Evolutionary conservation across 2,797 vertebrate genomes (phyloP).

Genomic region (Enteromius trimaculatus): DNA sequence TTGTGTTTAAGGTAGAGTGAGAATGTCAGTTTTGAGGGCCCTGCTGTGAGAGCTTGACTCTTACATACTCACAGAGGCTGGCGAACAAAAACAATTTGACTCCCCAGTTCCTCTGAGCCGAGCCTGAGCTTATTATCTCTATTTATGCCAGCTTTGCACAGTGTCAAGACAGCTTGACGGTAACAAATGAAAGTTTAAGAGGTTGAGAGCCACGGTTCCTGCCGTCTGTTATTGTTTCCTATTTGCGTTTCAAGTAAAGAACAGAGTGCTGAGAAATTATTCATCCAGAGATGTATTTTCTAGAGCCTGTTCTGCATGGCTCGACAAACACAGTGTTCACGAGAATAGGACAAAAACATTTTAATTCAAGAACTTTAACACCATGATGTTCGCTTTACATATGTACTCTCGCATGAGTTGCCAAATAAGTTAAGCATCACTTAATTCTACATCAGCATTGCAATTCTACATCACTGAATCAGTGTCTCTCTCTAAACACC

Average conservation of each 20-base stretch:
- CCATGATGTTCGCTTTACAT: constrained; percentile 22
- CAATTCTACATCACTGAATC: constrained; percentile 2
- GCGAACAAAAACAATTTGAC: constrained; percentile 40
- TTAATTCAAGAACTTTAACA: constrained; percentile 45
- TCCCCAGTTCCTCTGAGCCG: constrained; percentile 30
- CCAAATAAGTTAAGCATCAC: constrained; percentile 6
- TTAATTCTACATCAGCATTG: neutral
- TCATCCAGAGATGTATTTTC: constrained; percentile 10
- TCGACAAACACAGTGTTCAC: constrained; percentile 22
- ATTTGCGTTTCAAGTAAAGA: constrained; percentile 31
- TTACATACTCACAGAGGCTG: constrained; percentile 45
- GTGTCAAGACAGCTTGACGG: constrained; percentile 44
- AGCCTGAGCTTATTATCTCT: constrained; percentile 57
- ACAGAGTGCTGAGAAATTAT: constrained; percentile 33
- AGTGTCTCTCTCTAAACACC: constrained; percentile 29
- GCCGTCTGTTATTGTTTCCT: constrained; percentile 35
- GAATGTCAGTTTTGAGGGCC: constrained; percentile 51
- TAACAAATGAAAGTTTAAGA: constrained; percentile 51
- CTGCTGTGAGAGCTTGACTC: constrained; percentile 41
- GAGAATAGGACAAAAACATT: constrained; percentile 13
- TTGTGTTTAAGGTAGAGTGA: constrained; percentile 48
- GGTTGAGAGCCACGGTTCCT: constrained; percentile 33
- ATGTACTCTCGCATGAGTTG: neutral
- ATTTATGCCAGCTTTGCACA: constrained; percentile 46
- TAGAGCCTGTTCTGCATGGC: neutral